phyloP scores from a whole-genome alignment of 2,888 invertebrate species.

The Pachliopta kotzebuea region DNA sequence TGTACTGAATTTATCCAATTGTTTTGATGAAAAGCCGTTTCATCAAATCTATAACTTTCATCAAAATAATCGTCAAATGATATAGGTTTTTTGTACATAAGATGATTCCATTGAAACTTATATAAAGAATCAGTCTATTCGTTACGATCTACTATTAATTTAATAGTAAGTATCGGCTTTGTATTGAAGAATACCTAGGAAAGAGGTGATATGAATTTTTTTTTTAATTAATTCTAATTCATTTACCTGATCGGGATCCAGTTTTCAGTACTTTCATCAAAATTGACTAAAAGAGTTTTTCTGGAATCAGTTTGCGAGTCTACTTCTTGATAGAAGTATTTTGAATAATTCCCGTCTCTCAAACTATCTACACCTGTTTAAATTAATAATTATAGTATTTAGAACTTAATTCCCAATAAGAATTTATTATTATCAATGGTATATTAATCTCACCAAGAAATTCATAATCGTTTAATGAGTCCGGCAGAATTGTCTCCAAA shows the following conservation, averaged over 20 bases:
- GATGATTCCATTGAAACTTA: too few species aligned
- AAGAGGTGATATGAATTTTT: too few species aligned
- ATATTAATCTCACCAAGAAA: constrained; percentile 39
- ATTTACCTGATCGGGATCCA: constrained; percentile 58
- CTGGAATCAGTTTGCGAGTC: constrained; percentile 29
- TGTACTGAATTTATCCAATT: too few species aligned
- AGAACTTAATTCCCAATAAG: background rate
- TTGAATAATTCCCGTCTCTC: constrained; percentile 41
- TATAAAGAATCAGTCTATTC: too few species aligned
- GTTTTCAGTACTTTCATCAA: constrained; percentile 31
- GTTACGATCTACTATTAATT: too few species aligned
- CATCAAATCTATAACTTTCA: too few species aligned
- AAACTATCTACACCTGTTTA: constrained; percentile 39
- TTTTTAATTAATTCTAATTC: too few species aligned
- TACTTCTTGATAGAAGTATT: constrained; percentile 37
- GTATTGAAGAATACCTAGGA: too few species aligned
- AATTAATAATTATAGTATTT: background rate
- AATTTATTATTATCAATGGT: background rate
- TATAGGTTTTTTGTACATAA: too few species aligned
- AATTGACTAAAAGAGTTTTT: constrained; percentile 50
- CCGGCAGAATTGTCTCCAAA: constrained; percentile 37
- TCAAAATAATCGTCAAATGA: too few species aligned
- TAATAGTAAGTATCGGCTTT: too few species aligned
- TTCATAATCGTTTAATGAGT: constrained; percentile 32
- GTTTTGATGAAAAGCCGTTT: too few species aligned